Percentiles rank a stretch among this genome's conserved stretches.
phyloP scores from a whole-genome alignment of 2,113 vertebrate genomes.

The Aix galericulata region DNA sequence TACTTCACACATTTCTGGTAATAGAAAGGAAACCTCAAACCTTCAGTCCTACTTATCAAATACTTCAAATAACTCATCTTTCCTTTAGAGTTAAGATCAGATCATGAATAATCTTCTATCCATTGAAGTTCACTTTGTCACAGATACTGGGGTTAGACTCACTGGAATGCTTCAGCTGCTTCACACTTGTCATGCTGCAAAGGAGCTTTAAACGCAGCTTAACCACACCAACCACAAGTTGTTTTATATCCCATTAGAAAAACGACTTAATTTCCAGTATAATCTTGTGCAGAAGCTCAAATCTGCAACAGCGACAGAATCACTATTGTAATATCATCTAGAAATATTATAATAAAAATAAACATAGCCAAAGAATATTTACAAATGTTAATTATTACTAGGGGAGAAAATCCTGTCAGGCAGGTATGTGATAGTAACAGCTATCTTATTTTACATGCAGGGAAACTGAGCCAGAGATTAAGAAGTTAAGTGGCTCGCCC shows the following conservation, averaged over 20 bases:
- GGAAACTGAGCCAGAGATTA: constrained; percentile 63
- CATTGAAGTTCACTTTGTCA: background rate
- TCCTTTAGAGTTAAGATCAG: background rate
- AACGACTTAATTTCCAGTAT: constrained; percentile 47
- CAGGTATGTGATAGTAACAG: constrained; percentile 51
- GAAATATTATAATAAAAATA: constrained; percentile 55
- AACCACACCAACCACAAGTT: constrained; percentile 62
- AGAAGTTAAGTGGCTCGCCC: constrained; percentile 61
- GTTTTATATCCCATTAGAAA: constrained; percentile 51
- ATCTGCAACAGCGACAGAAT: background rate
- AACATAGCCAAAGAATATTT: constrained; percentile 45
- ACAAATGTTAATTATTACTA: constrained; percentile 67
- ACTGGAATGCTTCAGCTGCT: background rate
- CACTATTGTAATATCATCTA: constrained; percentile 45
- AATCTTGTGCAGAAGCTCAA: constrained; percentile 47
- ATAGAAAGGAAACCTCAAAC: background rate
- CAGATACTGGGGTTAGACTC: background rate
- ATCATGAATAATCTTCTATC: background rate
- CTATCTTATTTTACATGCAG: constrained; percentile 53
- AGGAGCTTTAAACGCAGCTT: constrained; percentile 16
- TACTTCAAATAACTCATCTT: background rate
- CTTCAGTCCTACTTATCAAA: background rate
- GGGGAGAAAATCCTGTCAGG: constrained; percentile 57
- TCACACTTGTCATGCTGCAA: constrained; percentile 19
- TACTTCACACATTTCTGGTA: background rate